Evolutionary conservation across 1,140 invertebrate genomes (phyloP).

Genomic region (Arion vulgaris): DNA sequence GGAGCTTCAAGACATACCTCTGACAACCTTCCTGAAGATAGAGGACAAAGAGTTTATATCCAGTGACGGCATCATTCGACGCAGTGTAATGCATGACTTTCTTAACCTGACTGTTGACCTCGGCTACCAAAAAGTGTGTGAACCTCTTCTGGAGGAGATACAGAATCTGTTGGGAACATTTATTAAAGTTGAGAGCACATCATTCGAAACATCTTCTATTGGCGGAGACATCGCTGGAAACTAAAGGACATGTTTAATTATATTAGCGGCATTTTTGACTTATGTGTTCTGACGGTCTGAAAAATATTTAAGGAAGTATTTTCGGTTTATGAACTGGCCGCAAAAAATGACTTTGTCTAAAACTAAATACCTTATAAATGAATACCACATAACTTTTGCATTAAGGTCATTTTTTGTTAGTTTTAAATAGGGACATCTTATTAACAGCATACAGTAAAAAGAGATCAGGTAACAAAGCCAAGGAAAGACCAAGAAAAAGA

Average conservation of each 20-base stretch:
- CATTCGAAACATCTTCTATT: conserved; percentile 55
- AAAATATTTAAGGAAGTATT: too few species aligned
- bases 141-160: conserved; percentile 69
- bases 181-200: conserved; percentile 66
- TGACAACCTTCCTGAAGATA: conserved; percentile 76
- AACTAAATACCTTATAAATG: too few species aligned
- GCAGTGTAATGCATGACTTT: conserved; percentile 92
- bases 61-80: conserved; percentile 84
- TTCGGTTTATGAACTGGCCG: too few species aligned
- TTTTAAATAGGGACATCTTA: too few species aligned
- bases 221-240: conserved; percentile 49
- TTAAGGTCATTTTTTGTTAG: too few species aligned
- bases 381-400: too few species aligned
- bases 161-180: conserved; percentile 67
- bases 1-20: conserved; percentile 76
- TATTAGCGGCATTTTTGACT: background rate
- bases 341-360: too few species aligned
- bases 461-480: too few species aligned
- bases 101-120: conserved; percentile 84
- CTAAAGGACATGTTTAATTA: too few species aligned
- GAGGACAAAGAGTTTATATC: conserved; percentile 83
- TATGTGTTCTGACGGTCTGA: background rate
- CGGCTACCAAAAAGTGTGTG: conserved; percentile 81
- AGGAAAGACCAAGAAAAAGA: too few species aligned
- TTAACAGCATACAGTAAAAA: too few species aligned